Conservation (phyloP, 2,888 invertebrate genomes). For the Oasisia sp. region DNA sequence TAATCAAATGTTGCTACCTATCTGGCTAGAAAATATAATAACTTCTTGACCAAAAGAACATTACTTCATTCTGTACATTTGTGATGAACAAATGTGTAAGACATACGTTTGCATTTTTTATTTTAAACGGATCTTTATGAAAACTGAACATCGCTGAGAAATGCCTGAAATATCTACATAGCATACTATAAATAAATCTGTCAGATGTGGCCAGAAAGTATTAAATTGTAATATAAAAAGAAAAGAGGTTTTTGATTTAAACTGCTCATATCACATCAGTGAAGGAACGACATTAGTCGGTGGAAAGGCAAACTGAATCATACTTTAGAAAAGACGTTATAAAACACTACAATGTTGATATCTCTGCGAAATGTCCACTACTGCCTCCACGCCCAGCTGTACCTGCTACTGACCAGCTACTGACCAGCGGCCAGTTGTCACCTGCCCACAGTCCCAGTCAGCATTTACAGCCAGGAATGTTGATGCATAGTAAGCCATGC, state of each 20-base stretch:
- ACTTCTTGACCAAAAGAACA: too few relatives aligned
- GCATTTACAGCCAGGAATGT: background rate
- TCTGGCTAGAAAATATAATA: too few relatives aligned
- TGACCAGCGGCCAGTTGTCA: background rate
- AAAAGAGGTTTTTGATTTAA: background rate
- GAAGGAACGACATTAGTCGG: background rate
- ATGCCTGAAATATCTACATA: too few relatives aligned
- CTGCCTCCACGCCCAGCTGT: background rate
- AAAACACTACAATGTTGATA: background rate
- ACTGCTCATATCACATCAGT: background rate
- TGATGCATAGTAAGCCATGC: background rate
- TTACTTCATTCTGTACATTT: too few relatives aligned
- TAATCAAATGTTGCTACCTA: too few relatives aligned
- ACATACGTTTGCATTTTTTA: background rate
- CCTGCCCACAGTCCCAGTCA: background rate
- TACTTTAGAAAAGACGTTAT: background rate
- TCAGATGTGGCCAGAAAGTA: too few relatives aligned
- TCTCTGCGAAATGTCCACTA: background rate
- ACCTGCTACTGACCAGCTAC: background rate
- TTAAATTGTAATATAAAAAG: background rate
- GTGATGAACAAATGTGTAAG: too few relatives aligned
- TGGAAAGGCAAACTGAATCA: background rate
- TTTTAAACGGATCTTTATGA: background rate
- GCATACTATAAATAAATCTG: too few relatives aligned
- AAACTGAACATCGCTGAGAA: background rate